A percentile compares a stretch with the other conserved stretches of the same genome.
These are phyloP conservation scores for Drosophila arawakana DNA, from an alignment of 1,140 invertebrate genomes.

Conservation along the genomic window DNA sequence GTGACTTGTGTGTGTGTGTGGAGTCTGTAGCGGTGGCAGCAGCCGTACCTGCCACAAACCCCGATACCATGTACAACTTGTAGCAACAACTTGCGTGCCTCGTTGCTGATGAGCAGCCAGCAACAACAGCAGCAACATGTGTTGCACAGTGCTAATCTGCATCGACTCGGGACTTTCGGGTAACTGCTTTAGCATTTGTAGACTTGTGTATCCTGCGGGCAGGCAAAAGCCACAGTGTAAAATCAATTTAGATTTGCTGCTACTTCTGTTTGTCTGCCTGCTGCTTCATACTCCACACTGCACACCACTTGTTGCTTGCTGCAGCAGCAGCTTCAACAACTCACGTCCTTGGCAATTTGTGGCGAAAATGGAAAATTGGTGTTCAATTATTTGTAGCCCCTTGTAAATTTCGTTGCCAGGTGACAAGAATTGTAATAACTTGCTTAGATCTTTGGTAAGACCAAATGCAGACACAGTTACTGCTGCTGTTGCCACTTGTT, in stretches of 20 bases:
- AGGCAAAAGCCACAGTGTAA: slow-evolving; percentile 55
- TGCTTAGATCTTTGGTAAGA: slow-evolving; percentile 44
- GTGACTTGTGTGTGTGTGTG: not conserved
- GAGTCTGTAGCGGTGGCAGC: not conserved
- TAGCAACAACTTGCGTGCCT: slow-evolving; percentile 76
- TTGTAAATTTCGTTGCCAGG: slow-evolving; percentile 71
- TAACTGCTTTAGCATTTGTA: slow-evolving; percentile 25
- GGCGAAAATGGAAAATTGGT: slow-evolving; percentile 80
- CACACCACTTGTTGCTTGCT: not conserved
- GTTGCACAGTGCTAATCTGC: slow-evolving; percentile 73
- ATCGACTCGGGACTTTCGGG: slow-evolving; percentile 23
- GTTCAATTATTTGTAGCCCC: slow-evolving; percentile 77
- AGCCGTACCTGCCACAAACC: slow-evolving; percentile 10
- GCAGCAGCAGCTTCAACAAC: slow-evolving; percentile 26
- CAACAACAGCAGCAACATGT: slow-evolving; percentile 56
- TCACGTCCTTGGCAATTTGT: slow-evolving; percentile 77
- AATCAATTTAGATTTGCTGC: slow-evolving; percentile 68
- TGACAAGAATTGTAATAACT: slow-evolving; percentile 82
- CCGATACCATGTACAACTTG: slow-evolving; percentile 68
- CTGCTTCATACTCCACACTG: not conserved
- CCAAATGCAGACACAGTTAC: slow-evolving; percentile 2
- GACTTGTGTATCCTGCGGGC: slow-evolving; percentile 70
- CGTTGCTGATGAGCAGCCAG: slow-evolving; percentile 70
- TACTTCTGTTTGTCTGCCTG: slow-evolving; percentile 15
- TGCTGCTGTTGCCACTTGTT: not conserved